A percentile compares a stretch with the other conserved stretches of the same genome.
phyloP scores from a whole-genome alignment of 2,113 vertebrate species.

The Saguinus midas region DNA sequence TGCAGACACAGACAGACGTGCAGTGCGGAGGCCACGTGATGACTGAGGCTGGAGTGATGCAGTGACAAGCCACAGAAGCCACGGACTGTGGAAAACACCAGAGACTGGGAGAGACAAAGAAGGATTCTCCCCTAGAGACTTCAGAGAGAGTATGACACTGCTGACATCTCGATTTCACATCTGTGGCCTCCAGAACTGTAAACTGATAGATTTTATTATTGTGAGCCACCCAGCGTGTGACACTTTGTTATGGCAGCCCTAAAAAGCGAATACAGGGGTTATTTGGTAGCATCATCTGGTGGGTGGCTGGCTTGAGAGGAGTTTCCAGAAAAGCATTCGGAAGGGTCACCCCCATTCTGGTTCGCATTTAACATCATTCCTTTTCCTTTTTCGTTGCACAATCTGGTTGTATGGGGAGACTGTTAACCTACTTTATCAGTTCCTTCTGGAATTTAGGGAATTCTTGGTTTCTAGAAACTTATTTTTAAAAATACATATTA shows the following conservation, averaged over 20 bases:
- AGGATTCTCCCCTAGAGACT: not conserved
- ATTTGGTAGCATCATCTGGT: not conserved
- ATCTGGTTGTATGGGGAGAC: not conserved
- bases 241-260: not conserved
- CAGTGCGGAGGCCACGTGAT: not conserved
- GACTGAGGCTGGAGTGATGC: not conserved
- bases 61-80: not conserved
- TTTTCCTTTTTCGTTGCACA: not conserved
- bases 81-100: not conserved
- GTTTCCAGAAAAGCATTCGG: not conserved
- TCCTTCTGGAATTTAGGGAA: conserved; percentile 35
- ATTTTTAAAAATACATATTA: conserved; percentile 19
- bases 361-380: conserved; percentile 8
- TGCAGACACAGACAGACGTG: not conserved
- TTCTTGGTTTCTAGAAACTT: conserved; percentile 44
- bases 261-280: not conserved
- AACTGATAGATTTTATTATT: not conserved
- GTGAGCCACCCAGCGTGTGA: not conserved
- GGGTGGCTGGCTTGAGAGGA: not conserved
- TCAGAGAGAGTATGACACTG: not conserved
- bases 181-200: not conserved
- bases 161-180: not conserved
- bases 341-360: not conserved
- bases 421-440: not conserved
- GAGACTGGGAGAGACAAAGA: not conserved